phyloP scores from a whole-genome alignment of 2,888 invertebrate genomes.

The Hymenopus coronatus region DNA sequence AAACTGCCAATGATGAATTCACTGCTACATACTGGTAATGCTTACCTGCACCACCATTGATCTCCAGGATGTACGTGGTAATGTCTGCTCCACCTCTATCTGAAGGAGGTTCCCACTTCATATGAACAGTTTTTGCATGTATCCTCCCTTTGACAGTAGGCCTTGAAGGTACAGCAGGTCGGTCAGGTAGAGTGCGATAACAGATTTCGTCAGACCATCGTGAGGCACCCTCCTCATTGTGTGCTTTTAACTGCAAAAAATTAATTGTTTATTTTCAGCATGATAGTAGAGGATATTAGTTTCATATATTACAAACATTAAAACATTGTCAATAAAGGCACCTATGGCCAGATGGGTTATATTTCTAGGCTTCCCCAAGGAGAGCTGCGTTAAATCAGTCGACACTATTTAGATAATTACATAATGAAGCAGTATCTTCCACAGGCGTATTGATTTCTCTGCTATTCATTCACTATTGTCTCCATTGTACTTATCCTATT shows the following conservation, averaged over 20 bases:
- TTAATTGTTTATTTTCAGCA: neutral
- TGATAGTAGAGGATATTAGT: no score
- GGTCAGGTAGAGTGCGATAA: conserved; percentile 75
- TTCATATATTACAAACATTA: no score
- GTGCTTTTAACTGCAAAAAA: conserved; percentile 57
- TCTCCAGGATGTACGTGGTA: conserved; percentile 65
- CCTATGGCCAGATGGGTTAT: no score
- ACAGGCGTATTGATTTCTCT: no score
- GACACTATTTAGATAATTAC: no score
- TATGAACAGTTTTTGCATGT: conserved; percentile 74
- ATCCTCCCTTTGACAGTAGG: conserved; percentile 78
- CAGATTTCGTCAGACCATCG: conserved; percentile 77
- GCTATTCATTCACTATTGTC: no score
- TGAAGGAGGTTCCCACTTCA: conserved; percentile 77
- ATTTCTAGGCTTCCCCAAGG: no score
- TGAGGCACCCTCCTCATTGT: conserved; percentile 80
- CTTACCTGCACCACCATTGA: conserved; percentile 58
- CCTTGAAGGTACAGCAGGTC: conserved; percentile 73
- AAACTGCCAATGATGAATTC: neutral
- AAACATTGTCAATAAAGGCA: no score
- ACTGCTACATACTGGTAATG: neutral
- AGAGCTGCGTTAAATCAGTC: no score
- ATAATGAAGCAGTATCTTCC: no score
- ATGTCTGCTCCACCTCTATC: conserved; percentile 74
- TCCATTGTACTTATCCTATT: no score